Percentiles rank a stretch among this genome's conserved stretches.
These are phyloP conservation scores for Brenthis daphne DNA, from an alignment of 2,888 invertebrate species.

Conservation along the genomic window DNA sequence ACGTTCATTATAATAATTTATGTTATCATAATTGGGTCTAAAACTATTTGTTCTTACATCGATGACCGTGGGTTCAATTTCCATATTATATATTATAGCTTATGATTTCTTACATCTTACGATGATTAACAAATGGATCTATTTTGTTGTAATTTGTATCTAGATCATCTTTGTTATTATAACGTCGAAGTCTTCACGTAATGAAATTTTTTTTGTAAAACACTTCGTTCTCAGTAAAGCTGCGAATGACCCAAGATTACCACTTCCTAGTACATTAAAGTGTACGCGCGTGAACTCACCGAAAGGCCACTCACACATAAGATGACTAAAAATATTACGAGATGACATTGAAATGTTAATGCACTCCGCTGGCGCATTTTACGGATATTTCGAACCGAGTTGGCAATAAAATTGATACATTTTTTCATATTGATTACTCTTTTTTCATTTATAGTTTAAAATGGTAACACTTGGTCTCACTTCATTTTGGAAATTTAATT, in stretches of 20 bases:
- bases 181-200: too few relatives aligned
- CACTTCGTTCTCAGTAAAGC: slow-evolving; percentile 45
- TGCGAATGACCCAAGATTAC: slow-evolving; percentile 66
- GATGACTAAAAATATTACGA: slow-evolving; percentile 79
- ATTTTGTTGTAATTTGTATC: too few relatives aligned
- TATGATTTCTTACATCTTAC: too few relatives aligned
- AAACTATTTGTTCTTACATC: not conserved
- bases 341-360: slow-evolving; percentile 82
- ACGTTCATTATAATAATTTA: slow-evolving; percentile 27
- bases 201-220: not conserved
- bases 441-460: slow-evolving; percentile 1
- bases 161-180: too few relatives aligned
- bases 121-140: too few relatives aligned
- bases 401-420: slow-evolving; percentile 51
- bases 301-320: slow-evolving; percentile 68
- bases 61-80: too few relatives aligned
- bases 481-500: not conserved
- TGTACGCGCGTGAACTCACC: slow-evolving; percentile 45
- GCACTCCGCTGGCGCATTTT: slow-evolving; percentile 75
- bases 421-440: slow-evolving; percentile 65
- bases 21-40: slow-evolving; percentile 28
- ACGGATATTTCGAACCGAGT: slow-evolving; percentile 61
- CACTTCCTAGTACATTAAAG: slow-evolving; percentile 61
- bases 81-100: too few relatives aligned
- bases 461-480: not conserved